Evolutionary conservation across 1,140 invertebrate genomes (phyloP).

Genomic region (Cydia pomonella): DNA sequence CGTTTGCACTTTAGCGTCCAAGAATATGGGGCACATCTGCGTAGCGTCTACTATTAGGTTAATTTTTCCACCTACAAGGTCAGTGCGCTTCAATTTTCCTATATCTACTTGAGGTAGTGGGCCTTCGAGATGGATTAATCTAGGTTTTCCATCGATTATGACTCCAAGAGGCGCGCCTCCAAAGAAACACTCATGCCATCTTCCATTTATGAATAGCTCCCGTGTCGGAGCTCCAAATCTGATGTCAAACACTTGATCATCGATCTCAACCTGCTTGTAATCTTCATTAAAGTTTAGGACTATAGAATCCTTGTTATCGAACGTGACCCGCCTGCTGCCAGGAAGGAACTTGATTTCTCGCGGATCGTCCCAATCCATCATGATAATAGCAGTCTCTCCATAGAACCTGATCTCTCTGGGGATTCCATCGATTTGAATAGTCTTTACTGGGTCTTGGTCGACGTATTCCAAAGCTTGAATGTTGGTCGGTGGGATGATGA

Average conservation of each 20-base stretch:
- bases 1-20: conserved; percentile 93
- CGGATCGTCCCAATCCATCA: conserved; percentile 91
- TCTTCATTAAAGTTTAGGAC: conserved; percentile 86
- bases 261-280: conserved; percentile 87
- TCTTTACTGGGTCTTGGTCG: conserved; percentile 85
- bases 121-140: conserved; percentile 90
- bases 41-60: conserved; percentile 91
- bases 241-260: conserved; percentile 88
- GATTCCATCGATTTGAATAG: conserved; percentile 92
- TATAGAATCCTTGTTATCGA: conserved; percentile 87
- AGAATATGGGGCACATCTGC: conserved; percentile 88
- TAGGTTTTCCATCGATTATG: conserved; percentile 89
- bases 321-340: conserved; percentile 84
- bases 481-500: conserved; percentile 81
- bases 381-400: conserved; percentile 90
- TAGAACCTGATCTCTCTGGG: conserved; percentile 93
- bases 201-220: conserved; percentile 94
- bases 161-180: conserved; percentile 93
- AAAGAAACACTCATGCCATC: conserved; percentile 94
- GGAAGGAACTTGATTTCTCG: conserved; percentile 91
- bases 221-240: conserved; percentile 95
- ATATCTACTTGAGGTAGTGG: conserved; percentile 93
- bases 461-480: conserved; percentile 82
- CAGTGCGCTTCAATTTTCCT: conserved; percentile 84
- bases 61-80: conserved; percentile 91